Evolutionary conservation across 2,888 invertebrate species (phyloP).

Genomic region (Hemaris fuciformis): DNA sequence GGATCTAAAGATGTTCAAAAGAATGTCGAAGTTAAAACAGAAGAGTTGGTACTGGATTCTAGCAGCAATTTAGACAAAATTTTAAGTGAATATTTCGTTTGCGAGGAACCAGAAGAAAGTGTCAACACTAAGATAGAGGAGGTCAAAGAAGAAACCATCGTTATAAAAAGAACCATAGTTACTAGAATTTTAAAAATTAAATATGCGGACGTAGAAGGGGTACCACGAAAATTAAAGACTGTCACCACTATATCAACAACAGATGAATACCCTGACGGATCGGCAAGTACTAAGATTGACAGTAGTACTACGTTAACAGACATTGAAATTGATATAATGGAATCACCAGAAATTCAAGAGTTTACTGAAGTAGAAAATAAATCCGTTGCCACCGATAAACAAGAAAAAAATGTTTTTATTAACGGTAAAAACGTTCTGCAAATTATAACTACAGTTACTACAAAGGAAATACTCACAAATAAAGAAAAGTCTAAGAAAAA

Average conservation of each 20-base stretch:
- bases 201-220: slow-evolving; percentile 53
- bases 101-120: slow-evolving; percentile 62
- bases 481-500: slow-evolving; percentile 59
- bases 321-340: slow-evolving; percentile 46
- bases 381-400: slow-evolving; percentile 51
- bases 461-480: slow-evolving; percentile 58
- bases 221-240: slow-evolving; percentile 63
- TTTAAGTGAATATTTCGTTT: slow-evolving; percentile 44
- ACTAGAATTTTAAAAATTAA: slow-evolving; percentile 61
- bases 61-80: slow-evolving; percentile 59
- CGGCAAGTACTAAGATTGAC: slow-evolving; percentile 65
- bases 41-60: slow-evolving; percentile 56
- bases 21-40: slow-evolving; percentile 69
- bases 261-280: slow-evolving; percentile 73
- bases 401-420: slow-evolving; percentile 51
- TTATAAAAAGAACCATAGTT: slow-evolving; percentile 58
- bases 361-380: slow-evolving; percentile 56
- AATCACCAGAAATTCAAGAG: slow-evolving; percentile 53
- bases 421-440: slow-evolving; percentile 61
- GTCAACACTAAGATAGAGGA: slow-evolving; percentile 60
- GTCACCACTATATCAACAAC: slow-evolving; percentile 61
- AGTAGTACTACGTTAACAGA: slow-evolving; percentile 63
- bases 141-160: slow-evolving; percentile 45
- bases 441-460: slow-evolving; percentile 62
- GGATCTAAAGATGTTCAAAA: slow-evolving; percentile 66